Evolutionary conservation across 1,140 invertebrate genomes (phyloP), one percentile per base, ranked within the genome.

Genomic region (Pygmarrhopalites habei): DNA sequence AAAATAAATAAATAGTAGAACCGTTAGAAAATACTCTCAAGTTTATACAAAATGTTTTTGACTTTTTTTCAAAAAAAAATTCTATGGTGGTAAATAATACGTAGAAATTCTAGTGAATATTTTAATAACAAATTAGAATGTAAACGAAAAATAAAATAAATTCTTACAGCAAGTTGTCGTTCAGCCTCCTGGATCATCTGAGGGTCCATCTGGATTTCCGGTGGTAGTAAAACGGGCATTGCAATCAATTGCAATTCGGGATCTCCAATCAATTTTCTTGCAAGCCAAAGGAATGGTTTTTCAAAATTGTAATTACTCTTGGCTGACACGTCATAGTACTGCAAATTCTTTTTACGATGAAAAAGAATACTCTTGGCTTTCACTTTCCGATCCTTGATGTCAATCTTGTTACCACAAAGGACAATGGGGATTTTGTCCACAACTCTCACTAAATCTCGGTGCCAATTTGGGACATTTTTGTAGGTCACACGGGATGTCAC

Each of bases 271-370:
- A 99, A 79, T 77, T 99, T 99, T 46, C 95, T 84, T 14, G 95
- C 96, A 73, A 99, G 79, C 95, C 95, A 99, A 53, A 99, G 80
- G 85, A 99, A 99, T 44, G 97, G 97, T 78, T 99, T 99, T 75
- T 99, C 97, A 75, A 99, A 99, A 79, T 99, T 99, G 83, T 99
- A 99, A 79, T 99, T 99, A 74, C 92, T 96, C 77, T 99, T 99
- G 15, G 97, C 97, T 75, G 94, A 98, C 76, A 99, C 98, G 75
- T 99, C 96, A 74, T 99, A 99, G 83, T 99, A 99, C 86, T 97
- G 95, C 60, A 99, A 81, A 77, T 99, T 99, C 85, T 99, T 99
- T 84, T 99, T 99, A 71, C 97, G 85, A 77, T 99, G 96, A 77
- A 99, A 99, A 5, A 97, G 92, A 74, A 99, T 99, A 71, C 90